These are phyloP conservation scores for Cochlearius cochlearius DNA, from an alignment of 2,113 vertebrate genomes.

Conservation along the genomic window DNA sequence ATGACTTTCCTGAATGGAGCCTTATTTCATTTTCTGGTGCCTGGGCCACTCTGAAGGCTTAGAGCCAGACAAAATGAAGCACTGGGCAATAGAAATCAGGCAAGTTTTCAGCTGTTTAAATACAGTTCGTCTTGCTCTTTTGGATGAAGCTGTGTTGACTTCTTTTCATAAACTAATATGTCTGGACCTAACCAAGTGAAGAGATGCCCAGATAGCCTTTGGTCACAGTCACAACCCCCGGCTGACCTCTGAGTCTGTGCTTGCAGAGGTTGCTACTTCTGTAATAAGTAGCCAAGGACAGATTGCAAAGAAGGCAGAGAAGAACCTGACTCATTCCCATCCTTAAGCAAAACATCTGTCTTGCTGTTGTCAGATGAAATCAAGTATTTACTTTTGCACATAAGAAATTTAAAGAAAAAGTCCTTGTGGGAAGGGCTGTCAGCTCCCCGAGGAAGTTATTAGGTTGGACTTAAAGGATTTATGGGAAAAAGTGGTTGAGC, in stretches of 20 bases:
- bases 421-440: background rate
- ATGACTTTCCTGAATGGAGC: background rate
- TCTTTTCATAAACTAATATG: background rate
- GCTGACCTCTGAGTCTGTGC: background rate
- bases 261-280: background rate
- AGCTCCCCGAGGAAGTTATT: background rate
- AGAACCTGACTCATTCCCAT: background rate
- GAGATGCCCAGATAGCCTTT: background rate
- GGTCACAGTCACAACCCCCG: background rate
- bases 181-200: background rate
- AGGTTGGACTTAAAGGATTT: background rate
- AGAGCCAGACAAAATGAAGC: background rate
- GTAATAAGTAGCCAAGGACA: background rate
- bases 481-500: background rate
- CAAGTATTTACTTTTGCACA: background rate
- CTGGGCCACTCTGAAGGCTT: background rate
- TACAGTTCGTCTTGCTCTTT: background rate
- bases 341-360: background rate
- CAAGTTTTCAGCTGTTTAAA: background rate
- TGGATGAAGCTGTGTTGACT: background rate
- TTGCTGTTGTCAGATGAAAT: background rate
- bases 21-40: background rate
- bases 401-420: background rate
- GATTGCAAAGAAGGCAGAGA: background rate
- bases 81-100: background rate